Evolutionary conservation across 2,797 vertebrate species (phyloP), one percentile per base, ranked within the genome.

Genomic region (Sebastes miniatus): DNA sequence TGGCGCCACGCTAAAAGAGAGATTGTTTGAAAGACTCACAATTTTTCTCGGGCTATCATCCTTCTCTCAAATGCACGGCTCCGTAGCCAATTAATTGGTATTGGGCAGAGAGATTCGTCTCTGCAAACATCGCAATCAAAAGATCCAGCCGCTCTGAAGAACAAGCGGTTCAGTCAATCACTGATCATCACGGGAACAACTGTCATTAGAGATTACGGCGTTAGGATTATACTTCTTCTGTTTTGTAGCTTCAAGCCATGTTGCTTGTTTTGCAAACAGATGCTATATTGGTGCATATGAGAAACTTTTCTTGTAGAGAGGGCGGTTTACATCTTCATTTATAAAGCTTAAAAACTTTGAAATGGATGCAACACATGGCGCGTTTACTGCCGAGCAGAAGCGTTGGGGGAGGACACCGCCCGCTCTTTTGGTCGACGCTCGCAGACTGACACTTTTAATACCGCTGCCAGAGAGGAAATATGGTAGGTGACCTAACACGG

Each of bases 401-500:
- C 70, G 63, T 54, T 22, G 7, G 24, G 66, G 43, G 62, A 88
- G 36, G 66, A 79, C 76, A 9, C 69, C 63, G 10, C 24, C 1
- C 43, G n/a, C 62, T 73, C 13, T 58, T 59, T 59, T 34, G 74
- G 43, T 76, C 59, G 72, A 77, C 32, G 12, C 56, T 69, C n/a
- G 4, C 79, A 59, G 63, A 74, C 69, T 64, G 87, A 88, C 88
- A 81, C 73, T 88, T 91, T 89, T 84, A 87, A 87, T 85, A 58
- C 86, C 1, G 7, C 72, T 73, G 83, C 80, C 73, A 85, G 78
- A 76, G 63, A 88, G 79, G 73, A 83, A 91, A 89, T 83, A 87
- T 85, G 78, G 88, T 78, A 52, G 87, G 72, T 91, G 92, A 93
- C 90, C 89, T 77, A 91, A 93, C 89, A 93, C 36, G 2, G 77